phyloP scores from a whole-genome alignment of 1,140 invertebrate genomes.

The Nebria ingens region DNA sequence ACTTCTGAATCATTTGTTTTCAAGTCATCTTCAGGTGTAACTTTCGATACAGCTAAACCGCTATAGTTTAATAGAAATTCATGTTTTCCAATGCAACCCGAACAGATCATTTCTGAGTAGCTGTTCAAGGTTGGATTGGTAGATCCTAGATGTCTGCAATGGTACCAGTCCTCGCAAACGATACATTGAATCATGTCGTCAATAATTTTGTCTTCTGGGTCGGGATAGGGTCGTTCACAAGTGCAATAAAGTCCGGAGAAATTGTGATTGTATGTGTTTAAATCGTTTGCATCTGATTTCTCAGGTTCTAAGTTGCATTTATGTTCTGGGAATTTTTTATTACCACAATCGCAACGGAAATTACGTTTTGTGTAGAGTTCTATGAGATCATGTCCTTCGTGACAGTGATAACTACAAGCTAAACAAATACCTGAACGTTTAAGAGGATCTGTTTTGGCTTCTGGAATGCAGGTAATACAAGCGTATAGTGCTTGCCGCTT shows the following conservation, averaged over 20 bases:
- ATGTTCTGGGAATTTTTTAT: slow-evolving; percentile 64
- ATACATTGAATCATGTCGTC: slow-evolving; percentile 96
- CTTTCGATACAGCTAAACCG: slow-evolving; percentile 30
- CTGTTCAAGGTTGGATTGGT: slow-evolving; percentile 44
- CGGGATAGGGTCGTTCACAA: slow-evolving; percentile 91
- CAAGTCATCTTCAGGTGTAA: background rate
- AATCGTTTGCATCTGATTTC: slow-evolving; percentile 56
- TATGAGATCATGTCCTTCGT: slow-evolving; percentile 90
- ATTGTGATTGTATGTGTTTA: slow-evolving; percentile 91
- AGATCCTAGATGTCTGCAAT: slow-evolving; percentile 66
- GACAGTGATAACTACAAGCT: slow-evolving; percentile 89
- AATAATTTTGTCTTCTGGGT: slow-evolving; percentile 64
- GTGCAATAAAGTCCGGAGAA: slow-evolving; percentile 88
- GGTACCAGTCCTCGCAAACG: slow-evolving; percentile 98
- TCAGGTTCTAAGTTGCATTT: slow-evolving; percentile 62
- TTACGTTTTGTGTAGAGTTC: slow-evolving; percentile 96
- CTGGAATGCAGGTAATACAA: slow-evolving; percentile 77
- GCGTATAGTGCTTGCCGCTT: slow-evolving; percentile 91
- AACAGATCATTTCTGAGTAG: slow-evolving; percentile 73
- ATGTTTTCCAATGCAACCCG: slow-evolving; percentile 58
- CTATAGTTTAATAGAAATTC: slow-evolving; percentile 67
- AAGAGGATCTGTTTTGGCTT: slow-evolving; percentile 41
- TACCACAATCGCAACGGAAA: slow-evolving; percentile 97
- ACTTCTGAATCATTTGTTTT: slow-evolving; percentile 14
- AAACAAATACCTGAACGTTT: slow-evolving; percentile 80